Conservation (phyloP, 2,113 vertebrate genomes). For the Monarcha castaneiventris region DNA sequence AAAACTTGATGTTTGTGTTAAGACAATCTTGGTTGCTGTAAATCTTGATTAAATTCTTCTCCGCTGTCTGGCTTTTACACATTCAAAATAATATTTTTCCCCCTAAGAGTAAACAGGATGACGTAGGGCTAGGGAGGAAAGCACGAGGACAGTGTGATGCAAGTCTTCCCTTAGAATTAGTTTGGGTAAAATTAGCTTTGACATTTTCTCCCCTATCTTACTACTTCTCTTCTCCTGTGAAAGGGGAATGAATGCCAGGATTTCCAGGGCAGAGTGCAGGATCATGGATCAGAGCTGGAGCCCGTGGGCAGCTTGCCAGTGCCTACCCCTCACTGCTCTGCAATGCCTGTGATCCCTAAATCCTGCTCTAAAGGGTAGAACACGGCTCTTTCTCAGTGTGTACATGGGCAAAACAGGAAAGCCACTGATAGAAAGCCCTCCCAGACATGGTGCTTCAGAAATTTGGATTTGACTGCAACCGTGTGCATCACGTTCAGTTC, state of each 20-base stretch:
- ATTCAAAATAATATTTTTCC: not conserved
- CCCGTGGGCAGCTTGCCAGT: not conserved
- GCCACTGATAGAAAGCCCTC: not conserved
- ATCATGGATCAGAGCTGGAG: not conserved
- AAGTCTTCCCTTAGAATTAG: not conserved
- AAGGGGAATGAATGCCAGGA: not conserved
- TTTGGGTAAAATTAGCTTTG: not conserved
- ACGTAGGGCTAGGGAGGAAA: not conserved
- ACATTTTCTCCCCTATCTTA: not conserved
- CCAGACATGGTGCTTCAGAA: not conserved
- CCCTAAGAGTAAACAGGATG: not conserved
- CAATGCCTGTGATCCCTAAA: not conserved
- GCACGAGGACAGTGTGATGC: not conserved
- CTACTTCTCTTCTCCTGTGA: not conserved
- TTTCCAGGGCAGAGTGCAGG: not conserved
- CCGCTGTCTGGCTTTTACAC: not conserved
- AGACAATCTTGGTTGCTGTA: not conserved
- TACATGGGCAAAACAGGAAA: not conserved
- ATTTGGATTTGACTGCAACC: not conserved
- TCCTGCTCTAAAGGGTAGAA: not conserved
- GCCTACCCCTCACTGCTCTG: not conserved
- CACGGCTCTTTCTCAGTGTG: not conserved
- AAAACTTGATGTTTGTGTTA: not conserved
- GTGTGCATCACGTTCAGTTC: not conserved
- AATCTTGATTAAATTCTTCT: not conserved